Evolutionary conservation across 2,113 vertebrate genomes (phyloP).

Genomic region (Xyliphius kryptos): DNA sequence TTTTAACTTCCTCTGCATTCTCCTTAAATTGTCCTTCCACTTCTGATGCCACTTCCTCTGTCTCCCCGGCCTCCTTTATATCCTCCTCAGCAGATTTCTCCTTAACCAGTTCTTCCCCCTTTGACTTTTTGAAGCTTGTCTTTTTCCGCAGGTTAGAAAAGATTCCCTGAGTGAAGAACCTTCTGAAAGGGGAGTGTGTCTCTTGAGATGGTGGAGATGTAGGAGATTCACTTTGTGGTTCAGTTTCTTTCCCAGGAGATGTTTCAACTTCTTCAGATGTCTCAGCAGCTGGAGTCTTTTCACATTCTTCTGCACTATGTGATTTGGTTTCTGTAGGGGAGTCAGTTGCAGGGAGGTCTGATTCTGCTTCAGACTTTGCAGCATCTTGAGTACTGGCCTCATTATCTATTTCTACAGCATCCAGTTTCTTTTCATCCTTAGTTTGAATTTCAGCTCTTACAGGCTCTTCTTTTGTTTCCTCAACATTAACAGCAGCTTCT

Average conservation of each 20-base stretch:
- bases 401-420: slow-evolving; percentile 40
- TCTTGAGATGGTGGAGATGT: slow-evolving; percentile 61
- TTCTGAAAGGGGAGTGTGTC: slow-evolving; percentile 78
- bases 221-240: too few relatives aligned
- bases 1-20: too few relatives aligned
- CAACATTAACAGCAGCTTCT: slow-evolving; percentile 52
- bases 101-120: slow-evolving; percentile 73
- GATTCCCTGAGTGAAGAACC: slow-evolving; percentile 81
- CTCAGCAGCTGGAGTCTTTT: slow-evolving; percentile 41
- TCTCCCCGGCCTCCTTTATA: slow-evolving; percentile 52
- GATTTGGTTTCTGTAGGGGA: slow-evolving; percentile 33
- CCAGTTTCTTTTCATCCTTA: slow-evolving; percentile 26
- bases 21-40: slow-evolving; percentile 34
- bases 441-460: slow-evolving; percentile 46
- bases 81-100: slow-evolving; percentile 47
- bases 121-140: slow-evolving; percentile 81
- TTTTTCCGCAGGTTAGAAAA: slow-evolving; percentile 89
- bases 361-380: slow-evolving; percentile 35
- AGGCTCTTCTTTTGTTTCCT: slow-evolving; percentile 53
- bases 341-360: slow-evolving; percentile 32
- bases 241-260: too few relatives aligned
- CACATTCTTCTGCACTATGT: slow-evolving; percentile 45
- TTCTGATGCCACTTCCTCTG: slow-evolving; percentile 38
- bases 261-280: slow-evolving; percentile 43
- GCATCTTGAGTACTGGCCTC: slow-evolving; percentile 30